phyloP scores from a whole-genome alignment of 2,797 vertebrate species.

The Erethizon dorsatum region DNA sequence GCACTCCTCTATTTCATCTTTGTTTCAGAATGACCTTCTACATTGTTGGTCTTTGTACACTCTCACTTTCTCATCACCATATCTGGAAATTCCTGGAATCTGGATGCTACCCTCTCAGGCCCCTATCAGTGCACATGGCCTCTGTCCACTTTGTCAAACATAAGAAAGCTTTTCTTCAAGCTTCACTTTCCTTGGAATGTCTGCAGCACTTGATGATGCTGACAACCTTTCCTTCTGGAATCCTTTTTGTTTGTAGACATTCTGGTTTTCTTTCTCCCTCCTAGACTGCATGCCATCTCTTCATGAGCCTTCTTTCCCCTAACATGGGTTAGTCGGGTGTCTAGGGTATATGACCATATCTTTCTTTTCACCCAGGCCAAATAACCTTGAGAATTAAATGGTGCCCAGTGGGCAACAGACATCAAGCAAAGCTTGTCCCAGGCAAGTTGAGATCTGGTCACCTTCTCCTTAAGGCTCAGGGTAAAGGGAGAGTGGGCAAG shows the following conservation, averaged over 20 bases:
- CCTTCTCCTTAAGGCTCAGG: background rate
- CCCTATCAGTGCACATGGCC: fast-evolving
- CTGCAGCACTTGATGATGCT: background rate
- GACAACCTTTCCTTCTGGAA: background rate
- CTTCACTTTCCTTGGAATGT: background rate
- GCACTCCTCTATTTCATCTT: background rate
- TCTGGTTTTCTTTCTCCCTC: background rate
- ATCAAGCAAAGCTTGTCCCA: background rate
- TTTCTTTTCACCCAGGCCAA: background rate
- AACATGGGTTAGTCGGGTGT: background rate
- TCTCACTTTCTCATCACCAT: background rate
- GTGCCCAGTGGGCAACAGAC: background rate
- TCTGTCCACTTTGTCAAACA: background rate
- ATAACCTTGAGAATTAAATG: background rate
- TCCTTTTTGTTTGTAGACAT: background rate
- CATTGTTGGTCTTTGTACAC: background rate
- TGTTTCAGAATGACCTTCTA: background rate
- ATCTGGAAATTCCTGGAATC: background rate
- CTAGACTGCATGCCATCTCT: background rate
- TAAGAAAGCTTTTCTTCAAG: background rate
- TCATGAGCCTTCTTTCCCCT: background rate
- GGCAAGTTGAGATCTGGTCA: background rate
- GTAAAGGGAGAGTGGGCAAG: background rate
- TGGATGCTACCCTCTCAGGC: background rate
- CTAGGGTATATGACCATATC: background rate